Evolutionary conservation across 1,140 invertebrate species (phyloP).

Genomic region (Drosophila auraria): DNA sequence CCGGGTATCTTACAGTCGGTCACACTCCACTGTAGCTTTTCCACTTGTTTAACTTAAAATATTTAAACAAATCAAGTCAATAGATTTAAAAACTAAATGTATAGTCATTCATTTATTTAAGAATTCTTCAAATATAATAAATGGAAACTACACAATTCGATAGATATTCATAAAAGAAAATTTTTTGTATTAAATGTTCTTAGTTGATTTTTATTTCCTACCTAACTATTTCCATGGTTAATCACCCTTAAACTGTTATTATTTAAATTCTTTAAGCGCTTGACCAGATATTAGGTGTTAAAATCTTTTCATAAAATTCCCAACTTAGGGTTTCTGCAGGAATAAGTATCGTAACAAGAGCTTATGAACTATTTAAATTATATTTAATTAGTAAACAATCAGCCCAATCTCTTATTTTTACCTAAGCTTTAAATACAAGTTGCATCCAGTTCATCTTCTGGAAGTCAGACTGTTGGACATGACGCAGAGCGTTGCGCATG

Average conservation of each 20-base stretch:
- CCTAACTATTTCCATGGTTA: too few relatives aligned
- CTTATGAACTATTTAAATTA: background rate
- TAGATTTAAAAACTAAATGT: too few relatives aligned
- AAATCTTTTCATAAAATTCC: background rate
- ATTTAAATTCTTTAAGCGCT: background rate
- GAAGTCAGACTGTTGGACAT: slow-evolving; percentile 12
- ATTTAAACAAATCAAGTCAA: too few relatives aligned
- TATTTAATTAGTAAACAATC: background rate
- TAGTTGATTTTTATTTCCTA: too few relatives aligned
- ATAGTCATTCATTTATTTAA: background rate
- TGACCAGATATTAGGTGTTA: background rate
- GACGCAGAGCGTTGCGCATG: slow-evolving; percentile 46
- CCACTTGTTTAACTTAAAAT: background rate
- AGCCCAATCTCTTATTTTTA: background rate
- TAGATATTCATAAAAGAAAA: too few relatives aligned
- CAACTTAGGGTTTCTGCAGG: background rate
- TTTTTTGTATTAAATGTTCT: background rate
- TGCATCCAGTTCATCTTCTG: background rate
- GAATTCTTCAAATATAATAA: too few relatives aligned
- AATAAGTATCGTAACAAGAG: background rate
- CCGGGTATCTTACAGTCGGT: too few relatives aligned
- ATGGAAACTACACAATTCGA: too few relatives aligned
- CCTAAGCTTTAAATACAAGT: background rate
- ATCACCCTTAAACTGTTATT: background rate
- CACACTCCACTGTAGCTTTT: too few relatives aligned